Evolutionary conservation across 2,888 invertebrate genomes (phyloP).

Genomic region (Dilophus febrilis): DNA sequence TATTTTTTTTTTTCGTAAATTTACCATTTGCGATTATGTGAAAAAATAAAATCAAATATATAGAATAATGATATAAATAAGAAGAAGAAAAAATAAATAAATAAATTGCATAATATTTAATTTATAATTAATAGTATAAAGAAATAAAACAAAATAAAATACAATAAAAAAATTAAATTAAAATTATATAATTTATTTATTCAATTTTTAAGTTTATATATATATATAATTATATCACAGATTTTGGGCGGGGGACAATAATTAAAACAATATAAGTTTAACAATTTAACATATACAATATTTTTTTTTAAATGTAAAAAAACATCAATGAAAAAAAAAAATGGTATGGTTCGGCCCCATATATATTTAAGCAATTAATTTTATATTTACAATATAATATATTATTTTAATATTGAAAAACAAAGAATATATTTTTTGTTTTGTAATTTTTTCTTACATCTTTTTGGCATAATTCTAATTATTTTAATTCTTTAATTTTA

Average conservation of each 20-base stretch:
- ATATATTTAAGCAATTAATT: constrained; percentile 1
- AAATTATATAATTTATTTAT: constrained; percentile 4
- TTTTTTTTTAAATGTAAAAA: not conserved
- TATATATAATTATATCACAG: constrained; percentile 34
- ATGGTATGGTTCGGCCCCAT: constrained; percentile 7
- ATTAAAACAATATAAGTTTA: not conserved
- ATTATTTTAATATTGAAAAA: too few relatives aligned
- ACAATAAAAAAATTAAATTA: not conserved
- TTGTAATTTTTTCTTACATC: too few relatives aligned
- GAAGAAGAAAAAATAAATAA: too few relatives aligned
- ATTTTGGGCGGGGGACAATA: constrained; percentile 29
- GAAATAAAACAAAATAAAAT: not conserved
- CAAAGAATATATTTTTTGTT: too few relatives aligned
- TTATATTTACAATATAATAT: constrained; percentile 2
- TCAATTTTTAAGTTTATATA: constrained; percentile 8
- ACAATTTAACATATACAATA: constrained; percentile 1
- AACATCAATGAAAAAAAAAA: constrained; percentile 4
- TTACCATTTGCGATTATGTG: too few relatives aligned
- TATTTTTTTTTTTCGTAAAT: too few relatives aligned
- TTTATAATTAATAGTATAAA: too few relatives aligned
- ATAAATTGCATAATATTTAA: too few relatives aligned
- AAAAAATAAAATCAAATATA: too few relatives aligned
- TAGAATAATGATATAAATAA: too few relatives aligned
- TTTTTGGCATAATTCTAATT: too few relatives aligned
- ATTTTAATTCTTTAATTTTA: too few relatives aligned